Evolutionary conservation across 2,797 vertebrate genomes (phyloP).

Genomic region (Astyanax mexicanus): DNA sequence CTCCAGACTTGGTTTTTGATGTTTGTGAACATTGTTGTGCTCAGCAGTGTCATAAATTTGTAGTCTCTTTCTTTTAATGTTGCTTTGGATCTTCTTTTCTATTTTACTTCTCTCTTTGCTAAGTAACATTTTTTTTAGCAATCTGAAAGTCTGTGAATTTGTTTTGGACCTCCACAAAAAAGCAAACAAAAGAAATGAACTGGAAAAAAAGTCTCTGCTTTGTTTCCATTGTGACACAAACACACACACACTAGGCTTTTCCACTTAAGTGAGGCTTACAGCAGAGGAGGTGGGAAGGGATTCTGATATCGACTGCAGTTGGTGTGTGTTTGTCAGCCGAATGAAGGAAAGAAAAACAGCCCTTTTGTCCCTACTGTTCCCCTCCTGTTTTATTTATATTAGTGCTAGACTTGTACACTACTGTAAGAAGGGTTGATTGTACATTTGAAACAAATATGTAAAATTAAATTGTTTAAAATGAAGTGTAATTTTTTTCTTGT

Average conservation of each 20-base stretch:
- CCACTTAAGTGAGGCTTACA: conserved; percentile 22
- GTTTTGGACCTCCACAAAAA: not conserved
- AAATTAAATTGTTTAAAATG: conserved; percentile 81
- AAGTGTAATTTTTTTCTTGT: conserved; percentile 49
- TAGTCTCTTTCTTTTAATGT: not conserved
- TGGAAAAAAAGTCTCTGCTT: not conserved
- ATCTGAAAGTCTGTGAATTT: conserved; percentile 12
- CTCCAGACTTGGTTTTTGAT: not conserved
- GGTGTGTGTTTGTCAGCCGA: conserved; percentile 75
- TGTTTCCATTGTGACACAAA: conserved; percentile 40
- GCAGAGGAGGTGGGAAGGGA: conserved; percentile 62
- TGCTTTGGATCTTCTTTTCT: conserved; percentile 11
- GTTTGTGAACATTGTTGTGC: conserved; percentile 15
- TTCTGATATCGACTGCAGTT: conserved; percentile 70
- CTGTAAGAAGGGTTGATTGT: conserved; percentile 88
- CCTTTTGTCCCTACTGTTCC: conserved; percentile 66
- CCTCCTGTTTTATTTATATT: conserved; percentile 87
- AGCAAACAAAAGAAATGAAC: not conserved
- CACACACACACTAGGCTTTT: conserved; percentile 36
- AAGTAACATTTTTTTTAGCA: not conserved
- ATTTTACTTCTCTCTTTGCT: not conserved
- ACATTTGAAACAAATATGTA: conserved; percentile 78
- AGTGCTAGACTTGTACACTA: conserved; percentile 88
- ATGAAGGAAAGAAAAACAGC: conserved; percentile 84
- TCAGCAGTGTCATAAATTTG: not conserved